These are phyloP conservation scores for Gavia stellata DNA, from an alignment of 2,113 vertebrate genomes.

Conservation along the genomic window DNA sequence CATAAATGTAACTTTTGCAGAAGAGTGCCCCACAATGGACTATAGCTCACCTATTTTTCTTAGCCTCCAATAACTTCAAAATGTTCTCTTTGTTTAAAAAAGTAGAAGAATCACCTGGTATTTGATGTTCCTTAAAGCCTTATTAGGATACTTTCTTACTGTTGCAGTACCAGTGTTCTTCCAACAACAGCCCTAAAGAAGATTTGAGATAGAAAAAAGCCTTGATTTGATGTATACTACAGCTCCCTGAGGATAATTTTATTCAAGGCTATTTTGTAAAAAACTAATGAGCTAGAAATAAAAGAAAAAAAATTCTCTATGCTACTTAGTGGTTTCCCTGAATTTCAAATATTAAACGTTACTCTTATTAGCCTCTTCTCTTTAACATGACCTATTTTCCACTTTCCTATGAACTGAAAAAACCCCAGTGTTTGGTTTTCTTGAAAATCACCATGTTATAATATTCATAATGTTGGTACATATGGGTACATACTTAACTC, in stretches of 20 bases:
- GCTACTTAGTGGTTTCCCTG: not conserved
- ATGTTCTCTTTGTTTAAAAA: not conserved
- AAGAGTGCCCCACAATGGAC: not conserved
- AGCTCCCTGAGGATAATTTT: not conserved
- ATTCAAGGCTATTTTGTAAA: not conserved
- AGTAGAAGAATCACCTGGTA: not conserved
- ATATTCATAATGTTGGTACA: not conserved
- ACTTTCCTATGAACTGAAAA: not conserved
- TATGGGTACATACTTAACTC: not conserved
- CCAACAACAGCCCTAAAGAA: not conserved
- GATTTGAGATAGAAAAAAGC: not conserved
- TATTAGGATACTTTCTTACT: not conserved
- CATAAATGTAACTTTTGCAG: not conserved
- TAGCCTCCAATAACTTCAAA: not conserved
- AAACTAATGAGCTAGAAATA: not conserved
- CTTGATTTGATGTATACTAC: not conserved
- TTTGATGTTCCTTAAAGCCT: not conserved
- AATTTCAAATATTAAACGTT: slow-evolving; percentile 4
- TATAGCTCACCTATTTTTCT: not conserved
- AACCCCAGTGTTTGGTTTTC: not conserved
- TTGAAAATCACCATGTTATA: not conserved
- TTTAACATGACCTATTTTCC: slow-evolving; percentile 13
- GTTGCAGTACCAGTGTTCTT: not conserved
- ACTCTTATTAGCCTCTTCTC: not conserved
- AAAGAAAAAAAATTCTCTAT: not conserved